phyloP scores from a whole-genome alignment of 1,140 invertebrate species.

The Apolygus lucorum region DNA sequence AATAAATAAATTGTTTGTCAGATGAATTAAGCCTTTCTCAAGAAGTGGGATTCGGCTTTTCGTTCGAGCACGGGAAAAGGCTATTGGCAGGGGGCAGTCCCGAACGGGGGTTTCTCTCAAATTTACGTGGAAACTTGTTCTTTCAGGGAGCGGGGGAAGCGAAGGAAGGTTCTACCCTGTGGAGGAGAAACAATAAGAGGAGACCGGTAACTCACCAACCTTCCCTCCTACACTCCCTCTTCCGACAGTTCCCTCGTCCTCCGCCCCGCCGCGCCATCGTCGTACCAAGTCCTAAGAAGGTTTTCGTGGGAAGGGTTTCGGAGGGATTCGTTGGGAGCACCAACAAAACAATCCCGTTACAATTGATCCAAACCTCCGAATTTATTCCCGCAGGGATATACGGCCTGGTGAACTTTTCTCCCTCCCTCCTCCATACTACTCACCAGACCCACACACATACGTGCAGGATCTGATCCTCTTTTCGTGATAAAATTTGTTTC shows the following conservation, averaged over 20 bases:
- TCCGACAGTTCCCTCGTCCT: not conserved
- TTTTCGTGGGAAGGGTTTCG: not conserved
- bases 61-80: not conserved
- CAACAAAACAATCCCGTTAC: slow-evolving; percentile 20
- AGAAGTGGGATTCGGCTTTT: not conserved
- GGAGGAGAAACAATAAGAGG: slow-evolving; percentile 16
- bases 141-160: too few species aligned
- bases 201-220: slow-evolving; percentile 8
- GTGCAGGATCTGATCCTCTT: too few species aligned
- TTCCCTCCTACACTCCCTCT: not conserved
- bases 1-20: not conserved
- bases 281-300: not conserved
- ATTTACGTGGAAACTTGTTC: slow-evolving; percentile 21
- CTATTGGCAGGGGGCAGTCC: not conserved
- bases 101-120: not conserved
- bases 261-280: too few species aligned
- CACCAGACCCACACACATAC: too few species aligned
- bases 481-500: too few species aligned
- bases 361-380: slow-evolving; percentile 17
- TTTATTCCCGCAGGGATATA: slow-evolving; percentile 2
- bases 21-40: not conserved
- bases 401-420: not conserved
- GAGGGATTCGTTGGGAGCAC: not conserved
- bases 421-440: too few species aligned
- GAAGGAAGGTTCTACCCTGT: not conserved